Base-by-base conservation (phyloP, 2,888 invertebrate genomes). In the Pheosia tremula region DNA sequence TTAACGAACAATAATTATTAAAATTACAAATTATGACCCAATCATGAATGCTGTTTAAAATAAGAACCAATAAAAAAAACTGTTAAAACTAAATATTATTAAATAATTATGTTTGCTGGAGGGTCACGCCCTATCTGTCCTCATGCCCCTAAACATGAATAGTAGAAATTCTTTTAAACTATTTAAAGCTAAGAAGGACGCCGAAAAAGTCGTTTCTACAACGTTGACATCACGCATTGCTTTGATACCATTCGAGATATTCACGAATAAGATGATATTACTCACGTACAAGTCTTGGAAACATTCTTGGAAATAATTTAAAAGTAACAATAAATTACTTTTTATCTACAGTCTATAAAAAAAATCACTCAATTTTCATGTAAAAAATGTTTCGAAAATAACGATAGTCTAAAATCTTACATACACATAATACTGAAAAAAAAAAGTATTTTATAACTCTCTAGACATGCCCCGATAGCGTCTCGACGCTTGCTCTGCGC, bases 291-390 rank as follows among this genome's bases (percentile, higher is more conserved):
- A 69, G 85, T 81, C 80, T 83, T 88, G 86, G 86, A 90, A 89
- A 88, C 81, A 84, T 88, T 88, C 75, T 89, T 88, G 87, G 89
- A 88, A 90, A 92, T 88, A 85, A 87, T 90, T 89, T 87, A 86
- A 88, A 88, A 91, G 90, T 91, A 92, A 92, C 89, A 91, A 92
- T 90, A 92, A 91, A 91, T 91, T 91, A 92, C 89, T 84, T 84
- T 83, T 79, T 73, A 85, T 82, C 87, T 90, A 92, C 84, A 90
- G 85, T 88, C 90, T 91, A 90, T 87, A 87, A 87, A 56, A 87
- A 55, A 87, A 86, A 89, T 90, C 88, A 89, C 88, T 84, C 83
- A 87, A 88, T 86, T 85, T 84, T 81, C 86, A 83, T 83, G 78
- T 84, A 87, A 84, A 24, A 24, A 85, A 84, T 80, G 77, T 86